Evolutionary conservation across 2,888 invertebrate genomes (phyloP).

Genomic region (Cheilosia urbana): DNA sequence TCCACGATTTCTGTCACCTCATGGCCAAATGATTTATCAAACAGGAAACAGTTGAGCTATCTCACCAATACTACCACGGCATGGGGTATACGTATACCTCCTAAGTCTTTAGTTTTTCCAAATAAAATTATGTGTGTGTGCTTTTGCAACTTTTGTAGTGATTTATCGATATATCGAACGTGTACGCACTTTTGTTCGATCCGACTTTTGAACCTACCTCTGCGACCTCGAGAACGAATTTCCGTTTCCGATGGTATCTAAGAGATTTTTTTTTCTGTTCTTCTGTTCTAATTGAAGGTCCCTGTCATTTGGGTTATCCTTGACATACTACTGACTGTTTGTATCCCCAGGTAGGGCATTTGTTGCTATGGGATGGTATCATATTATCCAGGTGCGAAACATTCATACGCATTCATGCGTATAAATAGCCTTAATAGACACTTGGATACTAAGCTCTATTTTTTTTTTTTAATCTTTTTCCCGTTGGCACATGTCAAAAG

Average conservation of each 20-base stretch:
- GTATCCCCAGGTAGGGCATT: slow-evolving; percentile 2
- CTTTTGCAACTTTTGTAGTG: neutral
- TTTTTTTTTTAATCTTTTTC: slow-evolving; percentile 19
- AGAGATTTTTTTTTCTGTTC: neutral
- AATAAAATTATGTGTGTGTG: neutral
- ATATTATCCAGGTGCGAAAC: slow-evolving; percentile 41
- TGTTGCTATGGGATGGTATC: slow-evolving; percentile 15
- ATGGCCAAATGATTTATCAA: slow-evolving; percentile 57
- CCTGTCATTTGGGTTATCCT: slow-evolving; percentile 29
- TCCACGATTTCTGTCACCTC: slow-evolving; percentile 45
- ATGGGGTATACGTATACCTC: no score
- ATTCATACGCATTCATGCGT: slow-evolving; percentile 33
- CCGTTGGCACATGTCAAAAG: slow-evolving; percentile 59
- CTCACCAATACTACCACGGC: slow-evolving; percentile 5
- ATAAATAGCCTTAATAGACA: slow-evolving; percentile 56
- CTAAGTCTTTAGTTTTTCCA: slow-evolving; percentile 14
- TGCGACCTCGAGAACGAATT: slow-evolving; percentile 43
- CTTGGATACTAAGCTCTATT: slow-evolving; percentile 39
- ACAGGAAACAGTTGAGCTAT: slow-evolving; percentile 56
- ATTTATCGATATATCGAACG: slow-evolving; percentile 48
- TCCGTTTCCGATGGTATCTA: neutral
- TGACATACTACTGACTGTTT: slow-evolving; percentile 5
- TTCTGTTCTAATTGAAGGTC: slow-evolving; percentile 3
- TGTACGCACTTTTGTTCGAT: slow-evolving; percentile 16
- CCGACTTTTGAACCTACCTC: neutral